Conservation (phyloP, 2,888 invertebrate genomes). For the Mimas tiliae region DNA sequence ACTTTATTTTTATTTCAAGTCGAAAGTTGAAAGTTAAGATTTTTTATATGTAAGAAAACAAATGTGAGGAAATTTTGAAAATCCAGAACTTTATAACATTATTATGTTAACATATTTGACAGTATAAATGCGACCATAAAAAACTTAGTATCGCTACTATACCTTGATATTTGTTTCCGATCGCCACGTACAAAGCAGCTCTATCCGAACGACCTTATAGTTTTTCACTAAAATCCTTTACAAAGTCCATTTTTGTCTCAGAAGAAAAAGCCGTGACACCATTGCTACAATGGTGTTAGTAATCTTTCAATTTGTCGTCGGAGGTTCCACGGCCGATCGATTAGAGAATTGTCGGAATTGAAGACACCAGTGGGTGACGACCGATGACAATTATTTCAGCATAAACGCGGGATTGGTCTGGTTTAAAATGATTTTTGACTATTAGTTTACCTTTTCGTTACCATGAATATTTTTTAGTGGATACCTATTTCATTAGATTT, state of each 20-base stretch:
- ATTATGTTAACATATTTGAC: too few relatives aligned
- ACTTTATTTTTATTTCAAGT: too few relatives aligned
- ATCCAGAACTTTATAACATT: too few relatives aligned
- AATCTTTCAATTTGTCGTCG: slow-evolving; percentile 60
- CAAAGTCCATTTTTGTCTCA: background rate
- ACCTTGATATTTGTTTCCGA: background rate
- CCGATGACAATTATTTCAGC: background rate
- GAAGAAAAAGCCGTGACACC: slow-evolving; percentile 53
- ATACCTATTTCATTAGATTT: too few relatives aligned
- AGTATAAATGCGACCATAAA: too few relatives aligned
- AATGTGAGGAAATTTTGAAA: too few relatives aligned
- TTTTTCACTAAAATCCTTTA: slow-evolving; percentile 6
- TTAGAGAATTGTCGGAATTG: slow-evolving; percentile 41
- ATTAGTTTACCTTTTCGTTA: background rate
- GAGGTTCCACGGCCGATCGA: slow-evolving; percentile 38
- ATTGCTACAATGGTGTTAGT: slow-evolving; percentile 52
- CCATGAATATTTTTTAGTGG: too few relatives aligned
- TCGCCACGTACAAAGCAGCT: background rate
- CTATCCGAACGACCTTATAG: slow-evolving; percentile 1
- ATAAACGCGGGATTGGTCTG: too few relatives aligned
- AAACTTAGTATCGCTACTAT: background rate
- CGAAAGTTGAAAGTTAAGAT: too few relatives aligned
- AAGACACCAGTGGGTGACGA: slow-evolving; percentile 17
- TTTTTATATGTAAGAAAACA: too few relatives aligned
- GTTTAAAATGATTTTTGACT: background rate